Evolutionary conservation across 1,140 invertebrate genomes (phyloP), one percentile per base, ranked within the genome.

Genomic region (Lepidotrigona ventralis): DNA sequence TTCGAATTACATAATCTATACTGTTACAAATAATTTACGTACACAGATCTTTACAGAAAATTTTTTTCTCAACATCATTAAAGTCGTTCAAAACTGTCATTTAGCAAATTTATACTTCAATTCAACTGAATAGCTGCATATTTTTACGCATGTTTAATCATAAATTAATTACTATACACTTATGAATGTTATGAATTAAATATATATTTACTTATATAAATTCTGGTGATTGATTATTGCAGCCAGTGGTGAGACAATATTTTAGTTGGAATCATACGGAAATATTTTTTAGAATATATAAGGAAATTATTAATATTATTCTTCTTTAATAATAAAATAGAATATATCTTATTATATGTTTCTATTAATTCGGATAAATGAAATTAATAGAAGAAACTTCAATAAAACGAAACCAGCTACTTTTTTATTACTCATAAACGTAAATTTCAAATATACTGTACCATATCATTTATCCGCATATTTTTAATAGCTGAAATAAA

Each of bases 401-500:
- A 64, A 56, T 29, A 58, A 83, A 79, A 79, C 11, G 53, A 51
- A 29, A 33, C 68, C 68, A 71, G n/a, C 51, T 79, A 72, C 72
- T 70, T 63, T 46, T 70, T 76, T 79, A 81, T 87, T 85, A 81
- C 64, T 88, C 58, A 75, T 70, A 64, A 81, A 87, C 79, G 6
- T 72, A 87, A 85, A 56, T 71, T 88, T 58, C 26, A 19, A 81
- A 83, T 81, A 53, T 87, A 87, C 58, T 81, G 76, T 79, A 63
- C 77, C 63, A 76, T 66, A 46, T 79, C 56, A 85, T 64, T 69
- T 60, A 79, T 79, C 53, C 78, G 66, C 26, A 71, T 73, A 72
- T 70, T 78, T 87, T 88, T 88, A 88, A 82, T 88, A 88, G 87
- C 87, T 88, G 86, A 86, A 88, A 88, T 71, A 81, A 66, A 77